Evolutionary conservation across 2,888 invertebrate genomes (phyloP).

Genomic region (Tetranychus truncatus): DNA sequence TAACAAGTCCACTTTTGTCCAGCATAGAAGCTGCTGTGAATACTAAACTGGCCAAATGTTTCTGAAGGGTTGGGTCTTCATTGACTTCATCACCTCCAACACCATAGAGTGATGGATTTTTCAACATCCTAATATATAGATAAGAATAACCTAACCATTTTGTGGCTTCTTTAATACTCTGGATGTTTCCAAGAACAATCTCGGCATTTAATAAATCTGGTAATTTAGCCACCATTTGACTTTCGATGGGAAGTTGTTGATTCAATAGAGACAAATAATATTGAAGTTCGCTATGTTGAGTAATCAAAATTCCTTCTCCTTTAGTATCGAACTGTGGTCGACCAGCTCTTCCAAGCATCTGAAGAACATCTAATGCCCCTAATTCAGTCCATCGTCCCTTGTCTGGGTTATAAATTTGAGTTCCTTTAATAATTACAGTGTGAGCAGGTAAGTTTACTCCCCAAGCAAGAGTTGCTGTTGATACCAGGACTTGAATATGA

Average conservation of each 20-base stretch:
- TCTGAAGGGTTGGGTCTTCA: constrained; percentile 65
- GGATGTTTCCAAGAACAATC: constrained; percentile 82
- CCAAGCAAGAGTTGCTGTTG: constrained; percentile 96
- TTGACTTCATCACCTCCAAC: constrained; percentile 54
- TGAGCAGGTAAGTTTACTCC: constrained; percentile 98
- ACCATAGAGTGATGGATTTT: constrained; percentile 72
- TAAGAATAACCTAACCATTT: constrained; percentile 92
- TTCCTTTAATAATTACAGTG: constrained; percentile 93
- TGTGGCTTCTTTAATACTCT: constrained; percentile 71
- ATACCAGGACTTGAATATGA: constrained; percentile 78
- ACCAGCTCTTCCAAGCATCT: constrained; percentile 92
- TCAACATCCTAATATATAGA: constrained; percentile 80
- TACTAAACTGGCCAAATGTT: constrained; percentile 76
- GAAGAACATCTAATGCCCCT: constrained; percentile 81
- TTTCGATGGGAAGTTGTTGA: constrained; percentile 94
- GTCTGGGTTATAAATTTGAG: constrained; percentile 94
- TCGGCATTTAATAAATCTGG: constrained; percentile 97
- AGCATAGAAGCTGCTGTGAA: constrained; percentile 80
- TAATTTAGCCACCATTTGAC: constrained; percentile 75
- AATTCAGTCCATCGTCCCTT: constrained; percentile 96
- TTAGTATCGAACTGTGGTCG: constrained; percentile 90
- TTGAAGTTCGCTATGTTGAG: constrained; percentile 93
- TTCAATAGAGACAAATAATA: constrained; percentile 92
- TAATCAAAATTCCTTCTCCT: constrained; percentile 87
- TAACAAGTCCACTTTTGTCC: constrained; percentile 81